Evolutionary conservation across 2,113 vertebrate genomes (phyloP).

Genomic region (Aythya baeri): DNA sequence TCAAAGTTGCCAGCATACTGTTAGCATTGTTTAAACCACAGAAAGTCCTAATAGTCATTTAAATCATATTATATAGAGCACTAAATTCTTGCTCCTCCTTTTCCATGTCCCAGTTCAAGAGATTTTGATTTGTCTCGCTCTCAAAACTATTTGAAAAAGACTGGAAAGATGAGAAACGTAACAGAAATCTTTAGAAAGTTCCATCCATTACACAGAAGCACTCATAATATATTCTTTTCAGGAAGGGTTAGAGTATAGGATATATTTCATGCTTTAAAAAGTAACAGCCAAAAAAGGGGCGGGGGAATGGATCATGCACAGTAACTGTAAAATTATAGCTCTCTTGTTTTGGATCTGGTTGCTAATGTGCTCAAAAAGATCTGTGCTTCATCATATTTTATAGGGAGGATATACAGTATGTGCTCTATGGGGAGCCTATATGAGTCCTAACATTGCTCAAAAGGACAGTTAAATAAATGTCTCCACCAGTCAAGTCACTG

Average conservation of each 20-base stretch:
- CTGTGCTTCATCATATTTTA: constrained; percentile 63
- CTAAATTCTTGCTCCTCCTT: not conserved
- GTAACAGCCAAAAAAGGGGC: constrained; percentile 32
- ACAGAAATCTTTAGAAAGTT: constrained; percentile 27
- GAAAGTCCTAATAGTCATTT: not conserved
- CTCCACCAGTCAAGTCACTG: constrained; percentile 54
- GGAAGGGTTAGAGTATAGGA: constrained; percentile 22
- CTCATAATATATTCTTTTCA: constrained; percentile 41
- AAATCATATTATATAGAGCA: not conserved
- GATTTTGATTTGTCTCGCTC: not conserved
- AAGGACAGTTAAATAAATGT: constrained; percentile 65
- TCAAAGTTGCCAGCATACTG: not conserved
- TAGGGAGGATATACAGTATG: constrained; percentile 34
- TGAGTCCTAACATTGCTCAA: constrained; percentile 44
- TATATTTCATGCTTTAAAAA: constrained; percentile 46
- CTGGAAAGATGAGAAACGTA: not conserved
- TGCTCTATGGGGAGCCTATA: constrained; percentile 31
- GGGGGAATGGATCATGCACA: not conserved
- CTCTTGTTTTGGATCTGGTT: constrained; percentile 61
- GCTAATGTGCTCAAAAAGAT: constrained; percentile 61
- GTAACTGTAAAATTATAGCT: constrained; percentile 58
- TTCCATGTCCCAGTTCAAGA: not conserved
- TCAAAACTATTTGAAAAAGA: constrained; percentile 19
- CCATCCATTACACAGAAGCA: not conserved
- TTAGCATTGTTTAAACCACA: not conserved